Evolutionary conservation across 35 echinoderm and acorn worm species (phyloP).

Genomic region (Diadema setosum): DNA sequence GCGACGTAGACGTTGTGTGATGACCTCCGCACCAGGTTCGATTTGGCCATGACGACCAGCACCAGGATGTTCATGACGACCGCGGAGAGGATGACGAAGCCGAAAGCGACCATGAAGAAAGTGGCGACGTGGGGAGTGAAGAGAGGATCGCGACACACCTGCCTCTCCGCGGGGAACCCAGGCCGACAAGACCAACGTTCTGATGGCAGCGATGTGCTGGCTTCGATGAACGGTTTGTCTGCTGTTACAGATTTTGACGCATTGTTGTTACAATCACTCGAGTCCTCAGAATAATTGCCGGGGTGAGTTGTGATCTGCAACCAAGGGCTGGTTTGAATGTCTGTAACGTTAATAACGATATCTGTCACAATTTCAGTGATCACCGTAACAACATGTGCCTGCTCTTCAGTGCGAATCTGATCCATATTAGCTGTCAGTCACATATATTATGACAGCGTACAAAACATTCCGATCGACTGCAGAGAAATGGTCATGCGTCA

Average conservation of each 20-base stretch:
- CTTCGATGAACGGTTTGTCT: neutral
- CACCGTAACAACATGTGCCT: no score
- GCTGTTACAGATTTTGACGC: neutral
- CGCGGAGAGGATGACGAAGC: conserved; percentile 48
- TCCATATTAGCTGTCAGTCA: no score
- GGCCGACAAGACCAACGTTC: neutral
- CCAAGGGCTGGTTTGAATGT: no score
- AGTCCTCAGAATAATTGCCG: no score
- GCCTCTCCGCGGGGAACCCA: neutral
- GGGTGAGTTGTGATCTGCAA: no score
- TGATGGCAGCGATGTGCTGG: neutral
- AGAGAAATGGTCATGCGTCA: no score
- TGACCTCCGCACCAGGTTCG: conserved; percentile 35
- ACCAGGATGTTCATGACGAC: conserved; percentile 59
- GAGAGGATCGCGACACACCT: conserved; percentile 39
- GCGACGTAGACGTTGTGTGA: conserved; percentile 62
- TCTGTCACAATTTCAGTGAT: no score
- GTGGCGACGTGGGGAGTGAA: conserved; percentile 16
- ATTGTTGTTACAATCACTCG: no score
- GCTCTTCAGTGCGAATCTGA: no score
- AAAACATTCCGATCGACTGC: no score
- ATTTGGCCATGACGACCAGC: conserved; percentile 1
- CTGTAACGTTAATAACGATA: no score
- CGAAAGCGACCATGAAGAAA: conserved; percentile 32
- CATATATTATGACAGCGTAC: no score